Conservation (phyloP, 2,888 invertebrate species). For the Camptogramma bilineatum region DNA sequence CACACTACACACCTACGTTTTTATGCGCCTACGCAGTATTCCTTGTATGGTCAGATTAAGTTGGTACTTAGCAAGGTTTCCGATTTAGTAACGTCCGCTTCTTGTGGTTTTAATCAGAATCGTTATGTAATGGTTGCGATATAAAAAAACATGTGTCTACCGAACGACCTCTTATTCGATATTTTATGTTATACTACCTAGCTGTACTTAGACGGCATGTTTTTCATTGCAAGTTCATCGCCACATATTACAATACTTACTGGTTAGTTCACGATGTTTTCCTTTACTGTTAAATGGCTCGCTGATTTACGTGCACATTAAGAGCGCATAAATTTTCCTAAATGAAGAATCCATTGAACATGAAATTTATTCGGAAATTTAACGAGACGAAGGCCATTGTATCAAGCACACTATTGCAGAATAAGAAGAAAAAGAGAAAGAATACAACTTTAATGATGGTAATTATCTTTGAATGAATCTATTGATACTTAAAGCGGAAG, state of each 20-base stretch:
- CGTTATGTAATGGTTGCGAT: constrained; percentile 13
- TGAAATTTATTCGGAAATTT: neutral
- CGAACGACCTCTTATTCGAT: neutral
- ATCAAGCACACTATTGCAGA: neutral
- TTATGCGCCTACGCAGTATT: constrained; percentile 57
- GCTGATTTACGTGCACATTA: neutral
- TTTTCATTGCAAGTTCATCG: too few relatives aligned
- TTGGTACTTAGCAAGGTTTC: constrained; percentile 48
- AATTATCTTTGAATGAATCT: too few relatives aligned
- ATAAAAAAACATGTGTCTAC: neutral
- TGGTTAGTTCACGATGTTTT: neutral
- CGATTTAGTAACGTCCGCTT: constrained; percentile 42
- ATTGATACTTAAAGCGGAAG: too few relatives aligned
- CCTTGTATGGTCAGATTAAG: constrained; percentile 59
- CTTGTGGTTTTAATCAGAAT: constrained; percentile 35
- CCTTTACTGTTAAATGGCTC: neutral
- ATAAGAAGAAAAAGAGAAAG: neutral
- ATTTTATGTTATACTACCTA: neutral
- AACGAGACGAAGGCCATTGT: neutral
- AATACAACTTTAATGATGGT: too few relatives aligned
- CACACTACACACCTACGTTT: constrained; percentile 57
- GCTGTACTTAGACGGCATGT: too few relatives aligned
- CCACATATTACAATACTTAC: too few relatives aligned
- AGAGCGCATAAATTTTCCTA: neutral
- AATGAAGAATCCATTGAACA: neutral